A percentile compares a stretch with the other conserved stretches of the same genome.
phyloP scores from a whole-genome alignment of 2,797 vertebrate genomes.

The Oreortyx pictus region DNA sequence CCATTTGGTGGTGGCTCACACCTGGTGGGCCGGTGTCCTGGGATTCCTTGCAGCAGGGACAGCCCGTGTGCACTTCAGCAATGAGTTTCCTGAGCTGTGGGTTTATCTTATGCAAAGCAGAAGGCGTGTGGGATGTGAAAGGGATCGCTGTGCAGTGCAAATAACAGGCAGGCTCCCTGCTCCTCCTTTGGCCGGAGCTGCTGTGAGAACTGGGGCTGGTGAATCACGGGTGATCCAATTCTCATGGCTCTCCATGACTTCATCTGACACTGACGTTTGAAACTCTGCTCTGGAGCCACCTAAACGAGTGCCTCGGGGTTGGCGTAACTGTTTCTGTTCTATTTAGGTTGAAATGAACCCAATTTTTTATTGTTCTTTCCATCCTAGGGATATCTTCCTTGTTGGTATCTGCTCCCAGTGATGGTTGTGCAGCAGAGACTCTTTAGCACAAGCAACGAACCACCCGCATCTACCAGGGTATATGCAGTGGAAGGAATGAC shows the following conservation, averaged over 20 bases:
- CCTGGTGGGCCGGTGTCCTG: rapidly evolving
- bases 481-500: not conserved
- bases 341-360: slow-evolving; percentile 2
- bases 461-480: not conserved
- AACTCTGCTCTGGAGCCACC: slow-evolving; percentile 28
- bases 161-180: not conserved
- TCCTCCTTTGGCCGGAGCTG: not conserved
- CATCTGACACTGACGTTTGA: slow-evolving; percentile 33
- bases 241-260: slow-evolving; percentile 61
- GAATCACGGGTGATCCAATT: slow-evolving; percentile 59
- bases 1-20: not conserved
- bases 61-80: not conserved
- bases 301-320: slow-evolving; percentile 53
- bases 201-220: slow-evolving; percentile 36
- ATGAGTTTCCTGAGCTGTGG: not conserved
- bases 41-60: not conserved
- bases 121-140: not conserved
- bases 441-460: not conserved
- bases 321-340: slow-evolving; percentile 67
- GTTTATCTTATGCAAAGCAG: not conserved
- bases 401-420: rapidly evolving
- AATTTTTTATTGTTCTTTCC: slow-evolving; percentile 17
- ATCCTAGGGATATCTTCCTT: not conserved
- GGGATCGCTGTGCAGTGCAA: slow-evolving; percentile 35
- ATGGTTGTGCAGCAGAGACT: not conserved